Percentiles rank a stretch among this genome's conserved stretches.
These are phyloP conservation scores for Onychostoma macrolepis DNA, from an alignment of 2,113 vertebrate species.

Conservation along the genomic window DNA sequence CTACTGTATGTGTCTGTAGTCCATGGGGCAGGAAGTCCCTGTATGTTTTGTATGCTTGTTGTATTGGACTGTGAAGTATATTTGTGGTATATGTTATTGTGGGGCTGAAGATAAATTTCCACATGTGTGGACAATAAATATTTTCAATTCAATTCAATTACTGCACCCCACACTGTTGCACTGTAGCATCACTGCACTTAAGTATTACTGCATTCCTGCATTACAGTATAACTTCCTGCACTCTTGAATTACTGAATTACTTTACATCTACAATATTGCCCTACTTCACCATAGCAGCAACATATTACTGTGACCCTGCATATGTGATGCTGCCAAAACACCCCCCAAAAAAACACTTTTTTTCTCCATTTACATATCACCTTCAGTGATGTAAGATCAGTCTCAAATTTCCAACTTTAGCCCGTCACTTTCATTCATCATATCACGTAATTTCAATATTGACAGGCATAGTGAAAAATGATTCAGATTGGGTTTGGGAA, in stretches of 20 bases:
- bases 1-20: no score
- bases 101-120: no score
- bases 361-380: background rate
- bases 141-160: no score
- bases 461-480: background rate
- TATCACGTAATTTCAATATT: background rate
- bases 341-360: no score
- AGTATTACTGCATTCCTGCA: background rate
- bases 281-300: background rate
- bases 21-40: no score
- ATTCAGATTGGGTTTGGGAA: background rate
- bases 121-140: no score
- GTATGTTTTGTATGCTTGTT: no score
- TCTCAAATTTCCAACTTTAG: background rate
- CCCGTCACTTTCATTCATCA: background rate
- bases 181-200: background rate
- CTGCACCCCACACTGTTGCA: background rate
- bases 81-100: no score
- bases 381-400: background rate
- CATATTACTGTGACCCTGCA: background rate
- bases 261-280: background rate
- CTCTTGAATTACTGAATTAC: background rate
- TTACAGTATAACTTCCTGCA: background rate
- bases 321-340: background rate
- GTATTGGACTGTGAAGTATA: no score